phyloP scores from a whole-genome alignment of 2,797 vertebrate species.

The Muscicapa comitata region DNA sequence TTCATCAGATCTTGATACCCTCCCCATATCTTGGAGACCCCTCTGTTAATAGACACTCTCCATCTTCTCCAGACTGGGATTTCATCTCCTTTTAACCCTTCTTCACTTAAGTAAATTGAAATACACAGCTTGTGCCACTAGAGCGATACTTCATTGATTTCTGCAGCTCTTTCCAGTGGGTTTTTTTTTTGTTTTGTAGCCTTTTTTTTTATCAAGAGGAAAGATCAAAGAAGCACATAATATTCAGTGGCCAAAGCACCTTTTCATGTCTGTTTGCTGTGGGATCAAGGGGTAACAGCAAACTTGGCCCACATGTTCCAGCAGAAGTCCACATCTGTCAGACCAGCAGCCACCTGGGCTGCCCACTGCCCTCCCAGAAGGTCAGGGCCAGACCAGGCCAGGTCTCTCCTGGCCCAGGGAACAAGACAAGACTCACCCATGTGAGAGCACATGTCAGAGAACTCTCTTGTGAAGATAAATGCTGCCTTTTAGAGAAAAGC shows the following conservation, averaged over 20 bases:
- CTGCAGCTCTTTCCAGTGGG: background rate
- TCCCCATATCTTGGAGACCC: background rate
- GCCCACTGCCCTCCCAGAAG: background rate
- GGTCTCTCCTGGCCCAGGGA: background rate
- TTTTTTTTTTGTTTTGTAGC: background rate
- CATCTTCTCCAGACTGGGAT: background rate
- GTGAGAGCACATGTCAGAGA: background rate
- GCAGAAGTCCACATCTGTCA: background rate
- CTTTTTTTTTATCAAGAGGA: background rate
- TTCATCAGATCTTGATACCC: background rate
- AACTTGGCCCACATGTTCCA: rapidly evolving
- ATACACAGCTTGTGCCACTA: background rate
- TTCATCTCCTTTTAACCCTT: background rate
- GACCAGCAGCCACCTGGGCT: background rate
- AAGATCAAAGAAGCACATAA: background rate
- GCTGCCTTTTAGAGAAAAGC: background rate
- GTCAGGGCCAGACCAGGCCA: background rate
- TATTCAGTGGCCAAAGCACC: background rate
- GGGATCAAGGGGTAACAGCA: background rate
- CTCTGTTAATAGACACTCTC: background rate
- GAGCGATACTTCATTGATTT: background rate
- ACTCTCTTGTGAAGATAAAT: background rate
- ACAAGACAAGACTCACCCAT: background rate
- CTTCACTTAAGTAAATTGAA: background rate
- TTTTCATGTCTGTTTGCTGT: background rate